Evolutionary conservation across 2,113 vertebrate genomes (phyloP), one percentile per base, ranked within the genome.

Genomic region (Sturnira hondurensis): DNA sequence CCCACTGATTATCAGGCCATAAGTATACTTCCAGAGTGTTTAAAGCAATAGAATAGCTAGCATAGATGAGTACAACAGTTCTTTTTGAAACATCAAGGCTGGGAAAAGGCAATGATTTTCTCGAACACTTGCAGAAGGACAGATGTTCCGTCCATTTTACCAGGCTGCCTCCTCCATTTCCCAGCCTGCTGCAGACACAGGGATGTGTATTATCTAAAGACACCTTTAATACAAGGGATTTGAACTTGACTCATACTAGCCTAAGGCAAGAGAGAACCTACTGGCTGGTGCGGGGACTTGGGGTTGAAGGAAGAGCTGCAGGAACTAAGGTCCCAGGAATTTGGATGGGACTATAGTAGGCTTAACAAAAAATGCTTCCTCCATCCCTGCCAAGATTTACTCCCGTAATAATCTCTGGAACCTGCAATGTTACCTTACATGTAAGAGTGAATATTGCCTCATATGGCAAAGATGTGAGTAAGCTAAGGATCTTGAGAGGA

Each of bases 41-140:
- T 96, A 91, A 78, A 84, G 88, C 50, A 93, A 74, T 70, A 93
- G 81, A 65, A 85, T 81, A 88, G 12, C 61, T 74, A 88, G 13
- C 68, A 91, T 67, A 77, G 65, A 85, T 38, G 82, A 68, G 76
- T 93, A 12, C 24, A 68, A 15, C 13, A 17, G 24, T 89, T 38
- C 36, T 73, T 93, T 83, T n/a, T 76, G 76, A 90, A 92, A 63
- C 47, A 92, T 63, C 67, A 92, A 7, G 80, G 31, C 31, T 78
- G 15, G 47, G 28, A 68, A 85, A 85, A 68, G 31, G 65, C 93
- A 83, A 63, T 73, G 17, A 76, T 78, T 92, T 93, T 61, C 81
- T 73, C 54, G 24, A 89, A 87, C 14, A 22, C 26, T 83, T 24
- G 4, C 24, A 43, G 33, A 89, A 56, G 36, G 70, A 45, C 50